Conservation (phyloP, 2,797 vertebrate genomes). For the Anomalospiza imberbis region DNA sequence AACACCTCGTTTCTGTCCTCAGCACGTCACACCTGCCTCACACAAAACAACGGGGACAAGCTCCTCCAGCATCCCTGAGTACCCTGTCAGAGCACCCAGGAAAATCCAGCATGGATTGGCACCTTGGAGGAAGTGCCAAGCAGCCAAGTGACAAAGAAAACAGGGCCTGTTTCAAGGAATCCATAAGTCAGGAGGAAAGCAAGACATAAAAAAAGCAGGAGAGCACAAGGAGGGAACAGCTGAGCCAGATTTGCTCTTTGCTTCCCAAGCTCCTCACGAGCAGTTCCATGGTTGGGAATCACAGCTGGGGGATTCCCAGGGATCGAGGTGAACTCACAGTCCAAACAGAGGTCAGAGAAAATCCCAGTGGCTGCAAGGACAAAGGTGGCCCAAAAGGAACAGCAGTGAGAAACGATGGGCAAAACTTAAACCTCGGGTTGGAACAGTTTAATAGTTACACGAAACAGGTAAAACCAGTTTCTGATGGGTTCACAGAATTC, state of each 20-base stretch:
- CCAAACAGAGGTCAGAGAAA: neutral
- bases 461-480: neutral
- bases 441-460: accelerated
- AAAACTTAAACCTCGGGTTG: neutral
- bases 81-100: neutral
- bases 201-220: neutral
- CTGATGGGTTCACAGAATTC: neutral
- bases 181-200: neutral
- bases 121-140: neutral
- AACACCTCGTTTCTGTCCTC: neutral
- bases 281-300: accelerated
- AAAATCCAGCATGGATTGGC: neutral
- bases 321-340: neutral
- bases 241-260: neutral
- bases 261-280: accelerated
- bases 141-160: neutral
- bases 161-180: neutral
- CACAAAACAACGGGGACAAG: neutral
- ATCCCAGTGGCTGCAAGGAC: neutral
- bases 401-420: accelerated
- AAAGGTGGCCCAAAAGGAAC: neutral
- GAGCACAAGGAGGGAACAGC: neutral
- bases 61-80: neutral
- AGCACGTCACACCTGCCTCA: neutral
- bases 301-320: accelerated